Evolutionary conservation across 2,113 vertebrate species (phyloP), one percentile per base, ranked within the genome.

Genomic region (Sterna hirundo): DNA sequence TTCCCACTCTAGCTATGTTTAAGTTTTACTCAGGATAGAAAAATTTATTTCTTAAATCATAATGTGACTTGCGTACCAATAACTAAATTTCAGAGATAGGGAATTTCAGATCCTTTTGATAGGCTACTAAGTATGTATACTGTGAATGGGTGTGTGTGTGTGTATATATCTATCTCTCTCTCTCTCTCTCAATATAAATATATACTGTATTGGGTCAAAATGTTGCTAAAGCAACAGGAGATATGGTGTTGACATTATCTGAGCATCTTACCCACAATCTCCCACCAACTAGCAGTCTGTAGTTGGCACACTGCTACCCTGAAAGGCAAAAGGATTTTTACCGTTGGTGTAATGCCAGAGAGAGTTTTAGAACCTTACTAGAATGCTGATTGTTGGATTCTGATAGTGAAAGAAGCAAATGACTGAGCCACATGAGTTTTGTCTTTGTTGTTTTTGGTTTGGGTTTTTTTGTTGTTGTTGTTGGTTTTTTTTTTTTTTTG

Each of bases 341-440:
- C 52, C 34, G n/a, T 3, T 6, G 23, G 3, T 60, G 49, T 71
- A 22, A 79, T 0, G 38, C 51, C 68, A 78, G 81, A 51, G 32
- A 18, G 8, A 4, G n/a, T 75, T 75, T 36, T 5, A 49, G 42
- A 68, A 10, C 51, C n/a, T 29, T 27, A 30, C 27, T 10, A 14
- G 38, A 36, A n/a, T 0, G 9, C 36, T 34, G 32, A 30, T 55
- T 85, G 47, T n/a, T 57, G 68, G 40, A 22, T 26, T 60, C 68
- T 57, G 76, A 69, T 6, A 71, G 30, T 30, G 91, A 86, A 94
- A 95, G 94, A 94, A 97, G 94, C 90, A 96, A 97, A 97, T 94
- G 91, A 93, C 89, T 86, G 95, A 97, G 81, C 85, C 61, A 49
- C 2, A 3, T 5, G 29, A 46, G 21, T 51, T 83, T 21, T 74